Evolutionary conservation across 2,113 vertebrate genomes (phyloP).

Genomic region (Hyaena hyaena): DNA sequence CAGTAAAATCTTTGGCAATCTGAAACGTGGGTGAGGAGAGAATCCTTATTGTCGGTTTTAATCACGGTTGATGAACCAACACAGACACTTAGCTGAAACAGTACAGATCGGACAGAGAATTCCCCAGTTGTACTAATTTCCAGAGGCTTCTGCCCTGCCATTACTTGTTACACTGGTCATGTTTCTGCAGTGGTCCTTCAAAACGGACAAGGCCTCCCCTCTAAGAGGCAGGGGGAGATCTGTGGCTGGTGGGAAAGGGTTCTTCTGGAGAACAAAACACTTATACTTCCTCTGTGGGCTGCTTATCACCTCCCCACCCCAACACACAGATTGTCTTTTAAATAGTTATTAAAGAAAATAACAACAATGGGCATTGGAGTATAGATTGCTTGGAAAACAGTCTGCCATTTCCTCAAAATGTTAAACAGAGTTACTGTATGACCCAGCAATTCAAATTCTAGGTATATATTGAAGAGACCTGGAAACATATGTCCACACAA

Average conservation of each 20-base stretch:
- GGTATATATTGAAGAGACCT: not conserved
- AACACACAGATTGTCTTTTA: not conserved
- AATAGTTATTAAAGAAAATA: not conserved
- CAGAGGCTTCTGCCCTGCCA: not conserved
- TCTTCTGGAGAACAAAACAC: not conserved
- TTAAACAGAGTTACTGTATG: not conserved
- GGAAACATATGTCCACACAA: not conserved
- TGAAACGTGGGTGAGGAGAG: not conserved
- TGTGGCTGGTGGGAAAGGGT: not conserved
- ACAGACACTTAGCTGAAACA: not conserved
- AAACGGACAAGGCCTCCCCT: not conserved
- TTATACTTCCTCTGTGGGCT: not conserved
- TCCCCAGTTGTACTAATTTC: not conserved
- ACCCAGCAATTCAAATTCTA: not conserved
- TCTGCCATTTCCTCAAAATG: not conserved
- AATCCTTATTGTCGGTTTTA: not conserved
- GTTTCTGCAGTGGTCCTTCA: not conserved
- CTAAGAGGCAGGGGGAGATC: not conserved
- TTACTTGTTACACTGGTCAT: not conserved
- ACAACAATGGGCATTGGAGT: not conserved
- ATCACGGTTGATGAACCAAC: not conserved
- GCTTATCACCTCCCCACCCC: fast-evolving
- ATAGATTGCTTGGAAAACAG: not conserved
- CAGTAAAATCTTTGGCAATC: not conserved
- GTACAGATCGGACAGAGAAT: not conserved